These are phyloP conservation scores for Suillia variegata DNA, from an alignment of 2,888 invertebrate species.

Conservation along the genomic window DNA sequence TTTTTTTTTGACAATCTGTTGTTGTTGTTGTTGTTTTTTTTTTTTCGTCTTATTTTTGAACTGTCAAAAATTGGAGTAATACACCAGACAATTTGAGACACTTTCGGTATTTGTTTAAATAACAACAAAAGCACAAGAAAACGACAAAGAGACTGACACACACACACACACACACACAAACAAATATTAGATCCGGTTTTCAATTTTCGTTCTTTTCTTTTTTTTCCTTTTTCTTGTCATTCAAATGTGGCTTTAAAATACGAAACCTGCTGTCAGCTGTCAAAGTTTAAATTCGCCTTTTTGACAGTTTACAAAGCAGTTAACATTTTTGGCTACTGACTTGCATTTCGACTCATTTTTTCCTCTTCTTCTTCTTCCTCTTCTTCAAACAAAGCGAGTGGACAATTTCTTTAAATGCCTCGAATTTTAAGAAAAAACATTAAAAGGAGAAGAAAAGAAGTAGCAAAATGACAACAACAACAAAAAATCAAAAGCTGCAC, in stretches of 20 bases:
- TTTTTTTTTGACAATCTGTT: neutral
- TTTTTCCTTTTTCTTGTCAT: no score
- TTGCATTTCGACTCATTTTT: conserved; percentile 7
- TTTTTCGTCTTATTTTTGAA: neutral
- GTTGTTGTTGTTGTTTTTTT: no score
- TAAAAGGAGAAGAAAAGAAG: no score
- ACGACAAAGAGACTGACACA: no score
- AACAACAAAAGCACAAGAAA: no score
- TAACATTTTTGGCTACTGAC: conserved; percentile 24
- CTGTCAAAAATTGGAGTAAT: neutral
- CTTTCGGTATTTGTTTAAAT: neutral
- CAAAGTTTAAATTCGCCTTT: conserved; percentile 1
- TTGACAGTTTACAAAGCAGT: conserved; percentile 25
- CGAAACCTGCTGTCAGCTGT: neutral
- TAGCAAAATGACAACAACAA: no score
- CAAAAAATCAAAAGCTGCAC: no score
- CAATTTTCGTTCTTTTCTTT: no score
- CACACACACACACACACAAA: no score
- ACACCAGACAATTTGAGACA: neutral
- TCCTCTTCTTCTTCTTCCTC: neutral
- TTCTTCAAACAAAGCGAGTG: neutral
- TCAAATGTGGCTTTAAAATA: neutral
- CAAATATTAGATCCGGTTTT: conserved; percentile 14
- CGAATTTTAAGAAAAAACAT: no score
- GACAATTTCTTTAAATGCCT: no score